These are phyloP conservation scores for Helicolenus hilgendorfi DNA, from an alignment of 2,797 vertebrate genomes.

Conservation along the genomic window DNA sequence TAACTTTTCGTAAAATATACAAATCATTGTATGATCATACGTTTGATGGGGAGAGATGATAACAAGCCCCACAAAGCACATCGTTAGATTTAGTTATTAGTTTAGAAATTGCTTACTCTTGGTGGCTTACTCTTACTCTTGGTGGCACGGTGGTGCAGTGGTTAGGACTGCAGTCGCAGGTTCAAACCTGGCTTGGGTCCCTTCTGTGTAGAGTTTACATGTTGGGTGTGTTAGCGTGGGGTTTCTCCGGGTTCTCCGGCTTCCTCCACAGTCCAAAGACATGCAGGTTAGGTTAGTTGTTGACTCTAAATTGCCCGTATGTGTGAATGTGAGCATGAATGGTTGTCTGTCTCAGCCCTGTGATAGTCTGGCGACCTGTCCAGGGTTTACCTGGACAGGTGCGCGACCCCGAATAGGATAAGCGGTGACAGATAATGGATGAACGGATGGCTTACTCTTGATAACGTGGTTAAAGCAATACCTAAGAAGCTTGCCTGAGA, in stretches of 20 bases:
- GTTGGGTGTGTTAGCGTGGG: too few species aligned
- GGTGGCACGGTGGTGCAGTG: too few species aligned
- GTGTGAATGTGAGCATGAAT: fast-evolving
- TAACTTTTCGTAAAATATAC: too few species aligned
- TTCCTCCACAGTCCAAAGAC: too few species aligned
- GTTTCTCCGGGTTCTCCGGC: fast-evolving
- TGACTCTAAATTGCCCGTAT: fast-evolving
- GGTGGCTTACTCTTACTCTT: background rate
- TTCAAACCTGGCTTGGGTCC: too few species aligned
- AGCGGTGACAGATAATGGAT: too few species aligned
- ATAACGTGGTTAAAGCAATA: background rate
- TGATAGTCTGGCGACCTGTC: too few species aligned
- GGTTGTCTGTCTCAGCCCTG: too few species aligned
- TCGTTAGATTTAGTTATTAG: background rate
- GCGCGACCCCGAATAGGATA: fast-evolving
- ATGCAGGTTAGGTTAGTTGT: fast-evolving
- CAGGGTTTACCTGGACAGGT: too few species aligned
- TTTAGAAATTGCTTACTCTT: background rate
- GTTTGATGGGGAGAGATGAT: background rate
- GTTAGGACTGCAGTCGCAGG: too few species aligned
- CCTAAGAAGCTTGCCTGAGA: background rate
- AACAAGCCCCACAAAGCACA: background rate
- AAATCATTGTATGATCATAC: fast-evolving
- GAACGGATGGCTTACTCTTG: background rate
- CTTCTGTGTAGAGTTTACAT: too few species aligned